phyloP scores from a whole-genome alignment of 1,140 invertebrate genomes.

The Liolophura sinensis region DNA sequence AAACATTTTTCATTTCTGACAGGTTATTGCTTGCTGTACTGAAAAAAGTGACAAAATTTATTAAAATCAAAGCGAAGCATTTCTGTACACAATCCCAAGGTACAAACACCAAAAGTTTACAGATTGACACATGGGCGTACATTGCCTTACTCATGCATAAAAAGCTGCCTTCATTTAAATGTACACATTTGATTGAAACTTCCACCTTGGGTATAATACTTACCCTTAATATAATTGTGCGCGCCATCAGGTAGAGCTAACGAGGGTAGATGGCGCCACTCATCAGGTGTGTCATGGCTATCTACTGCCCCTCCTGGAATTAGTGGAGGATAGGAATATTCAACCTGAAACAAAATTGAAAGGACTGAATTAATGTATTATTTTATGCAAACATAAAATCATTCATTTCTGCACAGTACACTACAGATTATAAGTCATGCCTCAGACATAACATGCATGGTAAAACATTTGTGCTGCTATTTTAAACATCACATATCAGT shows the following conservation, averaged over 20 bases:
- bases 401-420: too few species aligned
- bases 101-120: too few species aligned
- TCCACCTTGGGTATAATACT: neutral
- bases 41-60: too few species aligned
- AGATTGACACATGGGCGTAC: too few species aligned
- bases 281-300: constrained; percentile 81
- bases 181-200: too few species aligned
- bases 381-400: constrained; percentile 3
- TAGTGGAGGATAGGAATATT: constrained; percentile 93
- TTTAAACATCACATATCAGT: too few species aligned
- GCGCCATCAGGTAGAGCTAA: constrained; percentile 96
- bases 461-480: neutral
- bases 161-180: too few species aligned
- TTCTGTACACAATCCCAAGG: too few species aligned
- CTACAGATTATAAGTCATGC: neutral
- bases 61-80: too few species aligned
- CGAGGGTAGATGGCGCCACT: constrained; percentile 95
- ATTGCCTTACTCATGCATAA: too few species aligned
- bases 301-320: constrained; percentile 66
- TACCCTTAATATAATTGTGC: constrained; percentile 88
- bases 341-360: constrained; percentile 71
- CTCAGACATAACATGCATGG: neutral
- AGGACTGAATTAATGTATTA: neutral
- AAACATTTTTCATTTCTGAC: too few species aligned
- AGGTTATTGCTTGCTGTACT: too few species aligned